Percentiles rank a stretch among this genome's conserved stretches.
phyloP scores from a whole-genome alignment of 2,113 vertebrate species.

The Pteropus alecto region DNA sequence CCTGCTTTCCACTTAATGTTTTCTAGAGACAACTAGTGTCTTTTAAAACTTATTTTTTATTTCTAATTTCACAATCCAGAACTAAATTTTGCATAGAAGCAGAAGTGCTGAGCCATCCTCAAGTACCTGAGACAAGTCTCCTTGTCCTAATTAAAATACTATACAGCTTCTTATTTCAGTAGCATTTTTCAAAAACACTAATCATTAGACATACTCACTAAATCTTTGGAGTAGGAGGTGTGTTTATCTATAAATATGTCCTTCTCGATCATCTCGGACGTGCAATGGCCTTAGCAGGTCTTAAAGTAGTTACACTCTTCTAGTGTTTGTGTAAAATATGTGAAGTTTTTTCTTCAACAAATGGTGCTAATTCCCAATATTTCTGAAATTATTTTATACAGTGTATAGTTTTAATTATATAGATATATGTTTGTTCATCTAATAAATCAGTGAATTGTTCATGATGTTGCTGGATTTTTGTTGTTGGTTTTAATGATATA shows the following conservation, averaged over 20 bases:
- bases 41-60: constrained; percentile 83
- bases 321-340: constrained; percentile 53
- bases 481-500: constrained; percentile 30
- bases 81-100: constrained; percentile 78
- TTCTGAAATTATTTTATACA: constrained; percentile 86
- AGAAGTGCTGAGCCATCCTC: background rate
- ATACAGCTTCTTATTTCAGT: constrained; percentile 82
- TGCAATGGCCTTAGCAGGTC: constrained; percentile 59
- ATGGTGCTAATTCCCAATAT: constrained; percentile 81
- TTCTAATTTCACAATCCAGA: constrained; percentile 84
- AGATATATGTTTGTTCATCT: constrained; percentile 80
- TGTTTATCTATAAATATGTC: constrained; percentile 40
- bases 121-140: constrained; percentile 70
- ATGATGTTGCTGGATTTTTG: constrained; percentile 52
- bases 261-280: constrained; percentile 29
- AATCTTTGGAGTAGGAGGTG: constrained; percentile 27
- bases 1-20: constrained; percentile 79
- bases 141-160: constrained; percentile 81
- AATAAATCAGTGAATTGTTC: constrained; percentile 82
- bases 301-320: constrained; percentile 57
- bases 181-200: constrained; percentile 78
- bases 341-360: constrained; percentile 75
- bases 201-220: constrained; percentile 70
- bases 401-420: constrained; percentile 77
- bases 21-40: constrained; percentile 84